Evolutionary conservation across 1,140 invertebrate species (phyloP), one percentile per base, ranked within the genome.

Genomic region (Nautilus pompilius): DNA sequence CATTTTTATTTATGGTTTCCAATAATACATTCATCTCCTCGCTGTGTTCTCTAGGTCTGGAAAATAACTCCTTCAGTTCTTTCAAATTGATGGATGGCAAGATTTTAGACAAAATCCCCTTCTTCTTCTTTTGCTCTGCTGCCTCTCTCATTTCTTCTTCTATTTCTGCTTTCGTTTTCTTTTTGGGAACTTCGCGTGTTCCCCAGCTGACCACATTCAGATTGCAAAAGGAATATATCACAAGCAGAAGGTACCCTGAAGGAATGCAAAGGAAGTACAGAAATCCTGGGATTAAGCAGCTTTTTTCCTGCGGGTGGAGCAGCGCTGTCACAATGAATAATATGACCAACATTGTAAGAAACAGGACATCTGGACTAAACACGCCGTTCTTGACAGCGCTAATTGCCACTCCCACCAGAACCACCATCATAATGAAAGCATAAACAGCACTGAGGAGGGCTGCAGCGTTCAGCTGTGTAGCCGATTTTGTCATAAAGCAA

Each of bases 401-500:
- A 6, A 75, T 69, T 3, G 79, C 70, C 8, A 71, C 71, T 3
- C 77, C 80, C 20, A 80, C 78, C 0, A 80, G 58, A 3, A 82
- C 78, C 10, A 77, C 72, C 63, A 79, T 75, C 80, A 81, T 81
- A n/a, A 82, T 70, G 54, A 78, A 75, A 0, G 74, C 69, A 58
- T 81, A 82, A 1, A 83, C 63, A 5, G 79, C 80, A 41, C 70
- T 76, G 0, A 72, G 58, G 0, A 76, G 8, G 0, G 61, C 68
- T 3, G 76, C 79, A 5, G 74, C 49, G 20, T 71, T 46, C 41
- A 87, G 75, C 71, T 87, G 86, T 15, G 75, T 72, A 24, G 87
- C 77, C 20, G 80, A 62, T 60, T 83, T 83, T 29, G 71, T 70
- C 20, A 76, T 74, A 58, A 84, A 83, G 65, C 86, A 87, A 17